Conservation (phyloP, 2,888 invertebrate species). For the Microdon myrmicae region DNA sequence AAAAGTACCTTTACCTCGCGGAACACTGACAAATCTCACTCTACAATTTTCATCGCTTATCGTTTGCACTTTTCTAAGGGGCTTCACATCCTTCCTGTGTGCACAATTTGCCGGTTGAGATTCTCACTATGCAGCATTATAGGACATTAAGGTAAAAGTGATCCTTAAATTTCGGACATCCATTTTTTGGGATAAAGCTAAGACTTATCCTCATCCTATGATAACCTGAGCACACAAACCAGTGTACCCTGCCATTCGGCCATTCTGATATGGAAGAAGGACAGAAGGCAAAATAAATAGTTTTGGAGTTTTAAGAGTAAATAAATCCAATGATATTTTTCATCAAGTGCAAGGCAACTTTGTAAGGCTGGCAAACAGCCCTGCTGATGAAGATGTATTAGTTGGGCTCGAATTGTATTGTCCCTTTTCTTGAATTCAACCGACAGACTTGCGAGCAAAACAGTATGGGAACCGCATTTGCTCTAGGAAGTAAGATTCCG, state of each 20-base stretch:
- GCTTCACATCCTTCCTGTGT: not conserved
- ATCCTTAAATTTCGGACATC: conserved; percentile 51
- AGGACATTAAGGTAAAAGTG: conserved; percentile 47
- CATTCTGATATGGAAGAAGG: conserved; percentile 18
- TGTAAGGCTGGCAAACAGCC: too few relatives aligned
- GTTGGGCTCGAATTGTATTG: too few relatives aligned
- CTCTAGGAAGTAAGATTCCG: too few relatives aligned
- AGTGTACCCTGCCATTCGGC: conserved; percentile 9
- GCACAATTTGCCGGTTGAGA: not conserved
- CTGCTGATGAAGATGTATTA: too few relatives aligned
- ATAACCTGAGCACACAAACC: conserved; percentile 32
- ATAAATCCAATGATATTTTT: conserved; percentile 51
- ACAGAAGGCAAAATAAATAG: conserved; percentile 45
- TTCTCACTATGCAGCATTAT: conserved; percentile 17
- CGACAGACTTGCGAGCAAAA: too few relatives aligned
- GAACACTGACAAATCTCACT: conserved; percentile 43
- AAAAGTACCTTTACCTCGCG: conserved; percentile 13
- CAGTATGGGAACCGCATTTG: too few relatives aligned
- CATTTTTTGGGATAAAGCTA: conserved; percentile 50
- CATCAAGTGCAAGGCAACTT: conserved; percentile 33
- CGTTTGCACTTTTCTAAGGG: conserved; percentile 34
- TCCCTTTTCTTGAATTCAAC: too few relatives aligned
- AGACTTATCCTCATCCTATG: conserved; percentile 48
- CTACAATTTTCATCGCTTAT: conserved; percentile 47
- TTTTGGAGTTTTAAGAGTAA: conserved; percentile 51